Base-by-base conservation (phyloP, 1,140 invertebrate genomes). In the Drosophila azteca region DNA sequence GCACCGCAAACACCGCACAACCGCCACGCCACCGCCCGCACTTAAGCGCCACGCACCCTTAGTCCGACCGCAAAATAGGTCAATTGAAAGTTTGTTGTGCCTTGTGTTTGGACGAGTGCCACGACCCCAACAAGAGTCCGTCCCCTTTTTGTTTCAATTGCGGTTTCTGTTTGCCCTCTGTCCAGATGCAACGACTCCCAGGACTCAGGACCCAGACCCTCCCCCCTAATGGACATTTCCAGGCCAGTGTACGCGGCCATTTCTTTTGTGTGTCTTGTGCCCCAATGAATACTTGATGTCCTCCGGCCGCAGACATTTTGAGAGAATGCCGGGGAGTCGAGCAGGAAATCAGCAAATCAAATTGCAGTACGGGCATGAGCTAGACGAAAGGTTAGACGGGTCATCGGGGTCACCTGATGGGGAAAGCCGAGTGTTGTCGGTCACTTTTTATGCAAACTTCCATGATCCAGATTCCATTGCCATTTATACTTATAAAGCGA, bases 1-100 rank as follows among this genome's bases (percentile, higher is more conserved):
- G 39, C 6, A 22, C 48, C 44, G 15, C 15, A 3, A 15, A 43
- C 49, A 41, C 22, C n/a, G 6, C 49, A 22, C 22, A 3, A 8
- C 50, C 48, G 22, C 11, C n/a, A 2, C 49, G n/a, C 8, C 31
- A 31, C 31, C 8, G 7, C n/a, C 49, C 24, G 50, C 3, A 29
- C 15, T 15, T 15, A 2, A 17, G 15, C 64, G 29, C 11, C 35
- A 22, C 60, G 24, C 44, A 4, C 13, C 45, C 43, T 8, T 2
- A 31, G n/a, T 13, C 55, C 55, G 50, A 9, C 52, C 17, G 11
- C 57, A 39, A 85, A 85, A 85, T 85, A 57, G 82, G 82, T 85
- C 82, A 85, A 78, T 78, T 85, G 73, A 65, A 63, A 64, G 54
- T 75, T 65, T 24, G 39, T 45, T 50, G 60, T 49, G 57, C 46